Evolutionary conservation across 1,140 invertebrate species (phyloP).

Genomic region (Tribolium castaneum): DNA sequence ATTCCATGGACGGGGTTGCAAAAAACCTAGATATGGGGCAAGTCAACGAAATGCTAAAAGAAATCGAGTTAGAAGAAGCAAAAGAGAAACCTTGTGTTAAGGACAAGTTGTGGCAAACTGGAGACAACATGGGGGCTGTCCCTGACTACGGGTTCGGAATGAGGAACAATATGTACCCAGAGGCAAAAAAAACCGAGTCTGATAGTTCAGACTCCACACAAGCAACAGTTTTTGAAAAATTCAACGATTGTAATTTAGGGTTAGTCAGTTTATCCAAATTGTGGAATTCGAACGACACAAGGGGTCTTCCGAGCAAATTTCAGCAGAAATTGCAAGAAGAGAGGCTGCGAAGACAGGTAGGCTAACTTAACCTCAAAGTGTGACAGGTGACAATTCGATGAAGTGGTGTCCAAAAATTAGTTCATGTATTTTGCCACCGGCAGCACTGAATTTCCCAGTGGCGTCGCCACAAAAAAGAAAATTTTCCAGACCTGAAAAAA

Average conservation of each 20-base stretch:
- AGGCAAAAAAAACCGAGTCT: conserved; percentile 4
- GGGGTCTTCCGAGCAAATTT: conserved; percentile 54
- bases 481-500: no score
- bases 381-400: background rate
- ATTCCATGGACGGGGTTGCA: background rate
- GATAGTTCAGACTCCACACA: conserved; percentile 56
- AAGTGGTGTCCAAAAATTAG: background rate
- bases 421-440: no score
- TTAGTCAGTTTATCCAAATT: conserved; percentile 68
- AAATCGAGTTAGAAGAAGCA: conserved; percentile 43
- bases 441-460: no score
- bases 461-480: no score
- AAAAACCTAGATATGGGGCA: conserved; percentile 16
- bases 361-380: conserved; percentile 11
- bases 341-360: conserved; percentile 76
- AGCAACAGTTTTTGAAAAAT: conserved; percentile 51
- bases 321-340: conserved; percentile 78
- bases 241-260: conserved; percentile 54
- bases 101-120: conserved; percentile 59
- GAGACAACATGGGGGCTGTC: conserved; percentile 60
- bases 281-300: conserved; percentile 63
- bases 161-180: background rate
- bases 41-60: conserved; percentile 44
- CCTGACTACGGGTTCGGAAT: conserved; percentile 62
- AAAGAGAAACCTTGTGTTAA: conserved; percentile 48